phyloP scores from a whole-genome alignment of 2,888 invertebrate species.

The Agrotis exclamationis region DNA sequence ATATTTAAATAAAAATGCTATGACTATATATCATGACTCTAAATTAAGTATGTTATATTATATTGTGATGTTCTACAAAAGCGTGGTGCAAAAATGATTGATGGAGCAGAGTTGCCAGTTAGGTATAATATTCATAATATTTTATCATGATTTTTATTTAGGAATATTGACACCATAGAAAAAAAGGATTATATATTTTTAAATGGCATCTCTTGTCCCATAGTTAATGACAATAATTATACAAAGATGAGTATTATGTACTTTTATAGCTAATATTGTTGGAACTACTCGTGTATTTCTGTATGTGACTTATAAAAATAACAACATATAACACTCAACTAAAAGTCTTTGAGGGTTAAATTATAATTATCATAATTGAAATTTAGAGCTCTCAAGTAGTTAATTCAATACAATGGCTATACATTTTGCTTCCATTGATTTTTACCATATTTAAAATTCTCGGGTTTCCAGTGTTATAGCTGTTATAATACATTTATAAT shows the following conservation, averaged over 20 bases:
- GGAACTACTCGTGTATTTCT: slow-evolving; percentile 18
- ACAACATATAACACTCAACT: too few species aligned
- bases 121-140: neutral
- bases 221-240: slow-evolving; percentile 3
- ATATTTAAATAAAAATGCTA: slow-evolving; percentile 1
- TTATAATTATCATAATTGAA: slow-evolving; percentile 1
- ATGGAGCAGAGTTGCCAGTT: slow-evolving; percentile 52
- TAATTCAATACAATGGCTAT: neutral
- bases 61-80: slow-evolving; percentile 38
- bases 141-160: neutral
- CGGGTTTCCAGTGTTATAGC: neutral
- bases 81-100: slow-evolving; percentile 35
- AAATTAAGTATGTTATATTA: slow-evolving; percentile 29
- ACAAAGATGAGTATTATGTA: slow-evolving; percentile 10
- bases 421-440: neutral
- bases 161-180: neutral
- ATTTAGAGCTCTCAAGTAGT: slow-evolving; percentile 21
- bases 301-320: too few species aligned
- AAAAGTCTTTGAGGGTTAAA: neutral
- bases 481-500: neutral
- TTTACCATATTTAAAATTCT: neutral
- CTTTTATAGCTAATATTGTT: slow-evolving; percentile 45
- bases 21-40: slow-evolving; percentile 23
- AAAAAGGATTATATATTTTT: neutral
- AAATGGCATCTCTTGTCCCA: slow-evolving; percentile 41